Evolutionary conservation across 1,140 invertebrate genomes (phyloP).

Genomic region (Steinernema khuongi): DNA sequence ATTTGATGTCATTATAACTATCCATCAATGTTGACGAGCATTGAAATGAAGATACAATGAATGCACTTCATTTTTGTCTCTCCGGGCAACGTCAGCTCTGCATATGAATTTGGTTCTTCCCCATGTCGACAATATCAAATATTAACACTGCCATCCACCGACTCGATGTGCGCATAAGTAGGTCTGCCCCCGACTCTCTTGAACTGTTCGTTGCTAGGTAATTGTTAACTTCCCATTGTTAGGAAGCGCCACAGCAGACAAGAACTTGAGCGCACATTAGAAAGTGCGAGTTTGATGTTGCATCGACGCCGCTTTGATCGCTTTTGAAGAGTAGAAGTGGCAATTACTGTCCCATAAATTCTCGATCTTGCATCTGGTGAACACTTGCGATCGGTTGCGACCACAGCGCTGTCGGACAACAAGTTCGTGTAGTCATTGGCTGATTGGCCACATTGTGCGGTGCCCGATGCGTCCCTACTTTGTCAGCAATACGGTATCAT

Average conservation of each 20-base stretch:
- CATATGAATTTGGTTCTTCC: neutral
- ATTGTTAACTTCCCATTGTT: too few species aligned
- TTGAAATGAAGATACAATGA: neutral
- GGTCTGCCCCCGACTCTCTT: too few species aligned
- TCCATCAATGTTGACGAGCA: neutral
- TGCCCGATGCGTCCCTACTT: neutral
- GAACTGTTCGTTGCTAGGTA: neutral
- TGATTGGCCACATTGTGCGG: neutral
- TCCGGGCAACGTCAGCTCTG: neutral
- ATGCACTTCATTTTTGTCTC: neutral
- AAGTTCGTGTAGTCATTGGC: neutral
- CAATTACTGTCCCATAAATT: constrained; percentile 15
- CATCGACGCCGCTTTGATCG: neutral
- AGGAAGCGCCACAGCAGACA: neutral
- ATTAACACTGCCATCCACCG: too few species aligned
- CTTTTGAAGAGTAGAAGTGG: constrained; percentile 9
- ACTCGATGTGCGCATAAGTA: too few species aligned
- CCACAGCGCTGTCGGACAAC: neutral
- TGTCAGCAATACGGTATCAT: neutral
- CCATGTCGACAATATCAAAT: too few species aligned
- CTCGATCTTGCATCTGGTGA: constrained; percentile 14
- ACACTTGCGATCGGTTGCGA: constrained; percentile 10
- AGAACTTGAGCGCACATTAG: neutral
- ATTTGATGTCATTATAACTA: neutral
- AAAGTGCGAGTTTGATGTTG: neutral